These are phyloP conservation scores for Epinephelus malabaricus DNA, from an alignment of 2,797 vertebrate genomes.

Conservation along the genomic window DNA sequence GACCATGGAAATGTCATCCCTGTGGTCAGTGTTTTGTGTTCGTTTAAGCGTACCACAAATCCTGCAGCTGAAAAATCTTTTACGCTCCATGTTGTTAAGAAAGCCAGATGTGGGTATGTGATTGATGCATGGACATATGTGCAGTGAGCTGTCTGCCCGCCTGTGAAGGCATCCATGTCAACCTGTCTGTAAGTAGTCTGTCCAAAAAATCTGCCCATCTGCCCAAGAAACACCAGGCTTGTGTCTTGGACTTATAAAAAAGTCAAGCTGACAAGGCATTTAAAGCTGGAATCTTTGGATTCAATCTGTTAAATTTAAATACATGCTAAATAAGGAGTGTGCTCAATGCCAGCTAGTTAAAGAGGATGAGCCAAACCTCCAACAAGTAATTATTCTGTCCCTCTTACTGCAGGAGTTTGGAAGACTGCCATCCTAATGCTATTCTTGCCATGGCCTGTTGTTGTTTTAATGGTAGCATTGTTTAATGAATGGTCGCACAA, in stretches of 20 bases:
- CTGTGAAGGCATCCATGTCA: constrained; percentile 9
- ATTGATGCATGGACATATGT: constrained; percentile 21
- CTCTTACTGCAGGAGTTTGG: constrained; percentile 62
- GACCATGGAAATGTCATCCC: constrained; percentile 33
- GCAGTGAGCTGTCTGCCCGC: constrained; percentile 12
- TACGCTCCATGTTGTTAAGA: constrained; percentile 10
- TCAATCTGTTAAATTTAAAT: constrained; percentile 45
- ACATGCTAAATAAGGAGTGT: constrained; percentile 28
- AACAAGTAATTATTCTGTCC: constrained; percentile 74
- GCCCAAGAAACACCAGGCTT: constrained; percentile 8
- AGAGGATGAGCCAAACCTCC: constrained; percentile 61
- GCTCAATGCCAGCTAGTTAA: constrained; percentile 60
- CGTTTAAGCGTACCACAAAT: constrained; percentile 4
- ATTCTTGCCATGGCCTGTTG: constrained; percentile 57
- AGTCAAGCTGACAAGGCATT: constrained; percentile 16
- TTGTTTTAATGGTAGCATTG: constrained; percentile 65
- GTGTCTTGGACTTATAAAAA: constrained; percentile 4
- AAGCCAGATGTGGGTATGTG: constrained; percentile 10
- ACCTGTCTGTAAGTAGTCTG: constrained; percentile 20
- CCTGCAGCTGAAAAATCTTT: constrained; percentile 11
- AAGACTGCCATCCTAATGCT: constrained; percentile 65
- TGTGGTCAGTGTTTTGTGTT: constrained; percentile 34
- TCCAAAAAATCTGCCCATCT: constrained; percentile 34
- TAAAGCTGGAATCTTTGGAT: constrained; percentile 31
- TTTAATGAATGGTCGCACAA: constrained; percentile 57